These are phyloP conservation scores for Pentamera pediparva DNA, from an alignment of 53 echinoderm and acorn worm species.

Conservation along the genomic window DNA sequence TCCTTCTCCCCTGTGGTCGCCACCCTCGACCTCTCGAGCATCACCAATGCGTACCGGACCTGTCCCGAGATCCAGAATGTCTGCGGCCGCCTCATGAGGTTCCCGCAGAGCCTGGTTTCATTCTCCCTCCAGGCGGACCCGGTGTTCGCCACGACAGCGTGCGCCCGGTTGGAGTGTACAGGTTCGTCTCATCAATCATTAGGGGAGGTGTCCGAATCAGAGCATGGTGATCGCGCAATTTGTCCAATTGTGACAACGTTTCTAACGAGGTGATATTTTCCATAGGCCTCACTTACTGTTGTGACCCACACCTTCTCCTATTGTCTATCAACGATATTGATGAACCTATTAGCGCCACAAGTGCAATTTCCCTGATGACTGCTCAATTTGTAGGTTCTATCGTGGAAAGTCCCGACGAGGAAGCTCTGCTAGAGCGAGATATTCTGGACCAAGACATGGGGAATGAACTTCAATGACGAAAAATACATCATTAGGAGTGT, in stretches of 20 bases:
- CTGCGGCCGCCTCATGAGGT: not conserved
- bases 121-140: slow-evolving; percentile 2
- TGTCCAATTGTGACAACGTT: not conserved
- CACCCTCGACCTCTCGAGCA: not conserved
- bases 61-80: slow-evolving; percentile 13
- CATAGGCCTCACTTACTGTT: too few relatives aligned
- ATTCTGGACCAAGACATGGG: too few relatives aligned
- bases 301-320: too few relatives aligned
- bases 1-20: not conserved
- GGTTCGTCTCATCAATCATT: not conserved
- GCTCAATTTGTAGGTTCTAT: too few relatives aligned
- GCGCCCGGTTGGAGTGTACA: slow-evolving; percentile 16
- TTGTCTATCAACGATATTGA: too few relatives aligned
- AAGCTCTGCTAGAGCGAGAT: too few relatives aligned
- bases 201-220: not conserved
- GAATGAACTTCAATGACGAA: too few relatives aligned
- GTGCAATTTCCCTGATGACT: too few relatives aligned
- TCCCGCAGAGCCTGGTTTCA: not conserved
- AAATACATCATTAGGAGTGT: too few relatives aligned
- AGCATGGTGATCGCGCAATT: not conserved
- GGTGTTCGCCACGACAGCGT: not conserved
- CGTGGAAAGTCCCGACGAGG: too few relatives aligned
- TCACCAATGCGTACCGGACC: not conserved
- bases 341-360: too few relatives aligned
- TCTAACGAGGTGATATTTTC: too few relatives aligned